A percentile compares a stretch with the other conserved stretches of the same genome.
These are phyloP conservation scores for Catajapyx aquilonaris DNA, from an alignment of 1,140 invertebrate genomes.

Conservation along the genomic window DNA sequence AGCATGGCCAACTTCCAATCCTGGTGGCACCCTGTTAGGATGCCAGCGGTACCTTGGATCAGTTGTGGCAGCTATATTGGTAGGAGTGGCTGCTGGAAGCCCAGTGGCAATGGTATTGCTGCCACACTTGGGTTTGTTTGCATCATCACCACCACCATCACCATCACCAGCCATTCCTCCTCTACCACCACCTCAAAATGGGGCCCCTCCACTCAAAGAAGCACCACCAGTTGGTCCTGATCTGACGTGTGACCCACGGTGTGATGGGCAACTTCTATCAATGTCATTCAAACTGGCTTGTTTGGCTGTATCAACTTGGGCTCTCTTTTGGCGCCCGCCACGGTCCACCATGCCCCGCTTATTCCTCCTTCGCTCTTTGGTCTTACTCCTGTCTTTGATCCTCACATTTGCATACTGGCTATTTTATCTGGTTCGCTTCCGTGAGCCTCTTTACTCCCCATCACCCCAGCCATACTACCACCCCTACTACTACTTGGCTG, in stretches of 20 bases:
- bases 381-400: slow-evolving; percentile 71
- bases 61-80: slow-evolving; percentile 49
- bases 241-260: too few relatives aligned
- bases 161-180: slow-evolving; percentile 25
- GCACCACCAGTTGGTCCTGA: background rate
- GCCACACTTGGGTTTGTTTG: slow-evolving; percentile 67
- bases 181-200: slow-evolving; percentile 31
- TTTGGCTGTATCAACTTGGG: slow-evolving; percentile 82
- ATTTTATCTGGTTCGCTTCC: slow-evolving; percentile 85
- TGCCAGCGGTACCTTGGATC: slow-evolving; percentile 63
- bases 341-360: slow-evolving; percentile 80
- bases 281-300: slow-evolving; percentile 80
- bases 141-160: slow-evolving; percentile 28
- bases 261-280: slow-evolving; percentile 72
- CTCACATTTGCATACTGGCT: slow-evolving; percentile 93
- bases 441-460: slow-evolving; percentile 14
- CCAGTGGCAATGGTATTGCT: slow-evolving; percentile 85
- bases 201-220: slow-evolving; percentile 21
- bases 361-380: slow-evolving; percentile 70
- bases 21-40: too few relatives aligned
- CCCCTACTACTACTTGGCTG: too few relatives aligned
- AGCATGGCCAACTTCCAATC: too few relatives aligned
- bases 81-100: slow-evolving; percentile 65
- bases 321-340: slow-evolving; percentile 48
- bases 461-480: too few relatives aligned